Conservation (phyloP, 2,797 vertebrate species). For the Lithobates pipiens region DNA sequence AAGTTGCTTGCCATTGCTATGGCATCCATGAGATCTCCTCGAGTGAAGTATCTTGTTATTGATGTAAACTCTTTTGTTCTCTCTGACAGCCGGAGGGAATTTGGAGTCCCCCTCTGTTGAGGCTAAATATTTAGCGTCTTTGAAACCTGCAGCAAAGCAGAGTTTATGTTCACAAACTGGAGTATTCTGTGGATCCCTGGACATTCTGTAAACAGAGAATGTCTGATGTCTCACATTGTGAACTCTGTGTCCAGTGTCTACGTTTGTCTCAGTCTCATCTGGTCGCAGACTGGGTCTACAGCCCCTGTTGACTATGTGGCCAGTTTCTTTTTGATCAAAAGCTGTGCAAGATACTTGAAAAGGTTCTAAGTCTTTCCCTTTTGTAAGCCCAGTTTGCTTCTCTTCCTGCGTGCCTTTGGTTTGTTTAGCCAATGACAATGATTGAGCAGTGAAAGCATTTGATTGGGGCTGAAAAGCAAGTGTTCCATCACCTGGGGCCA, state of each 20-base stretch:
- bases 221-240: constrained; percentile 36
- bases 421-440: neutral
- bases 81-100: constrained; percentile 1
- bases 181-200: constrained; percentile 69
- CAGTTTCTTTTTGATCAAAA: constrained; percentile 54
- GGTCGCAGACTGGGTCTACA: constrained; percentile 21
- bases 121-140: neutral
- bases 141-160: constrained; percentile 2
- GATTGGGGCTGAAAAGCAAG: neutral
- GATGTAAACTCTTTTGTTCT: constrained; percentile 13
- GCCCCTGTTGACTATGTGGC: constrained; percentile 57
- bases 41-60: constrained; percentile 13
- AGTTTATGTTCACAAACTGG: constrained; percentile 52
- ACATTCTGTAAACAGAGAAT: constrained; percentile 67
- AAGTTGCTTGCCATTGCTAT: constrained; percentile 15
- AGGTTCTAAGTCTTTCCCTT: neutral
- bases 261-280: constrained; percentile 81
- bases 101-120: neutral
- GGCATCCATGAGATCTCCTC: constrained; percentile 3
- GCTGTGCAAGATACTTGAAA: neutral
- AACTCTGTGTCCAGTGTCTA: constrained; percentile 84
- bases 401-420: neutral
- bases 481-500: neutral
- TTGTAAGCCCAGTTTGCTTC: neutral
- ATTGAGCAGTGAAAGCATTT: neutral